phyloP scores from a whole-genome alignment of 2,888 invertebrate species.

The Agrotis puta region DNA sequence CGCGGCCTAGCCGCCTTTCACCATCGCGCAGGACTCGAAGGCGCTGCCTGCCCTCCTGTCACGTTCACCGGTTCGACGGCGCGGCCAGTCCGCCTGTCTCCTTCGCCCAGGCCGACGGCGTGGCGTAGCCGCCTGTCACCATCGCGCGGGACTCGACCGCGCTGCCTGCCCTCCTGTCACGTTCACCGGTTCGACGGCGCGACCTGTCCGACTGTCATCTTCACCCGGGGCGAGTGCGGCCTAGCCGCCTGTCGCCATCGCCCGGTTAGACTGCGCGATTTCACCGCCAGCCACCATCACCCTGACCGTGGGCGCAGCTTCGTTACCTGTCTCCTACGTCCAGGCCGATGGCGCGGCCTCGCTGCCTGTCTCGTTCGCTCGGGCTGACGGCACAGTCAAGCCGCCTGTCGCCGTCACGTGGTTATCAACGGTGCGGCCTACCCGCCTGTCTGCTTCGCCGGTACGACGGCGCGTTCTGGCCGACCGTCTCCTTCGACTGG shows the following conservation, averaged over 20 bases:
- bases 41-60: neutral
- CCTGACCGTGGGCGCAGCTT: neutral
- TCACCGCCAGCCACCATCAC: neutral
- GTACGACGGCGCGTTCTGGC: neutral
- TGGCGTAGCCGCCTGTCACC: neutral
- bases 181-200: neutral
- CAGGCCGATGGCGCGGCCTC: neutral
- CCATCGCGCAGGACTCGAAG: too few species aligned
- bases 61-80: neutral
- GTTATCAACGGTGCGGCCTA: neutral
- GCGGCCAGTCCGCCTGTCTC: slow-evolving; percentile 9
- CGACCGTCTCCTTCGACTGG: neutral
- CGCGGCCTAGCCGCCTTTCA: neutral
- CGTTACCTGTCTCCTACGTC: neutral
- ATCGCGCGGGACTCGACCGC: neutral
- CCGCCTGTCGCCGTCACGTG: neutral
- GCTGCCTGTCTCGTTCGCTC: neutral
- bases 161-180: neutral
- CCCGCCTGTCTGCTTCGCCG: neutral
- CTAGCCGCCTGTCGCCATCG: neutral
- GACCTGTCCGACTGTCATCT: neutral
- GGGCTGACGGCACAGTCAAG: neutral
- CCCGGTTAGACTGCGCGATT: neutral
- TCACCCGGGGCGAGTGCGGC: neutral
- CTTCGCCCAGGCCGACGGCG: neutral